Base-by-base conservation (phyloP, 2,888 invertebrate genomes). In the Altica lythri region DNA sequence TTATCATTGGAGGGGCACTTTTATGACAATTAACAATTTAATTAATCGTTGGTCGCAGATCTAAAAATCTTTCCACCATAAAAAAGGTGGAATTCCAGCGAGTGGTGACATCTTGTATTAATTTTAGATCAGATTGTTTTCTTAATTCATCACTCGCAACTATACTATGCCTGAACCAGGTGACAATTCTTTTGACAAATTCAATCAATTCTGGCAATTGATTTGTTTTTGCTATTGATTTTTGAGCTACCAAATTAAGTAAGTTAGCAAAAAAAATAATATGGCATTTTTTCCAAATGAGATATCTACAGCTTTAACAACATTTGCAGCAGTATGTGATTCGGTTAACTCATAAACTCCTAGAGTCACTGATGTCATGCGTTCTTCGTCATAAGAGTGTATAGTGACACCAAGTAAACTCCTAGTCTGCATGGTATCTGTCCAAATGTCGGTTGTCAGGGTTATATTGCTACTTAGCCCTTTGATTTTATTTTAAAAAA, bases 371-470 rank as follows among this genome's bases (percentile, higher is more conserved):
- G 53, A 48, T n/a, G 29, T 35, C 12, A 45, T n/a, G n/a, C n/a
- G n/a, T n/a, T n/a, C n/a, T n/a, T n/a, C n/a, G n/a, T n/a, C n/a
- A n/a, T n/a, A n/a, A n/a, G n/a, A n/a, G 43, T 58, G 50, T 19
- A 13, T 30, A 17, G 57, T 61, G 6, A 57, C 18, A n/a, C 60
- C 60, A 25, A 64, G 44, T 50, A 53, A 62, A 25, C 63, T 59
- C 19, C 13, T 42, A 10, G 50, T 62, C 6, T 50, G 45, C 46
- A 59, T 44, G 4, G 50, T 57, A 12, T 63, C 63, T 14, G 58
- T 56, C 59, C 64, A 64, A 5, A 59, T 42, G 17, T 64, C 64
- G 27, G 53, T 58, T 14, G 62, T 64, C 12, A 63, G 18, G 10
- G 53, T 46, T n/a, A 55, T 9, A 42, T 37, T n/a, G n/a, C n/a